Conservation (phyloP, 2,113 vertebrate genomes). For the Psophia crepitans region DNA sequence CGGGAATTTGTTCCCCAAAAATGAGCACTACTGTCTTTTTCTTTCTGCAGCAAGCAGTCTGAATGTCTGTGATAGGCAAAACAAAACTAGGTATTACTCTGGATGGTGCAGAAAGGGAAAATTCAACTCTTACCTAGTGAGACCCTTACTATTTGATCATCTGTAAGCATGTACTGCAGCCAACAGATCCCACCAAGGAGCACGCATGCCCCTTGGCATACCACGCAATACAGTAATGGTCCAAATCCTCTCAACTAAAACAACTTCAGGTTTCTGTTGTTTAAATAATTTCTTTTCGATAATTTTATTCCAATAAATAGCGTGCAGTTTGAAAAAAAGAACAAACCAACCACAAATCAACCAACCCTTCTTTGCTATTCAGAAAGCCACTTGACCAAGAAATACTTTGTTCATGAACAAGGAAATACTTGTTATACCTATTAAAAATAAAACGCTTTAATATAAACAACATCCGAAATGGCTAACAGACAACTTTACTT, state of each 20-base stretch:
- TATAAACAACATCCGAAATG: neutral
- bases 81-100: neutral
- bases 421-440: neutral
- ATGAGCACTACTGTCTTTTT: rapidly evolving
- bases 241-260: neutral
- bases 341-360: no score
- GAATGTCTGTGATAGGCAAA: neutral
- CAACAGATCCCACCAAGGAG: neutral
- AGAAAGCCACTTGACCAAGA: neutral
- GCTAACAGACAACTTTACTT: neutral
- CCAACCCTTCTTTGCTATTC: neutral
- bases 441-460: neutral
- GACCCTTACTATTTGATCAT: neutral
- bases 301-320: constrained; percentile 8
- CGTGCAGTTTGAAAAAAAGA: neutral
- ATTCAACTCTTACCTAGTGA: neutral
- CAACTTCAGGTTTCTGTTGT: neutral
- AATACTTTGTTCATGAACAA: neutral
- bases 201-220: neutral
- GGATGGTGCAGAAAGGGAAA: neutral
- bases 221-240: neutral
- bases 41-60: neutral
- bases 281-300: neutral
- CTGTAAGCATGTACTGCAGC: neutral
- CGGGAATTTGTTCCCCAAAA: neutral